Evolutionary conservation across 2,113 vertebrate species (phyloP), one percentile per base, ranked within the genome.

Genomic region (Osmerus mordax): DNA sequence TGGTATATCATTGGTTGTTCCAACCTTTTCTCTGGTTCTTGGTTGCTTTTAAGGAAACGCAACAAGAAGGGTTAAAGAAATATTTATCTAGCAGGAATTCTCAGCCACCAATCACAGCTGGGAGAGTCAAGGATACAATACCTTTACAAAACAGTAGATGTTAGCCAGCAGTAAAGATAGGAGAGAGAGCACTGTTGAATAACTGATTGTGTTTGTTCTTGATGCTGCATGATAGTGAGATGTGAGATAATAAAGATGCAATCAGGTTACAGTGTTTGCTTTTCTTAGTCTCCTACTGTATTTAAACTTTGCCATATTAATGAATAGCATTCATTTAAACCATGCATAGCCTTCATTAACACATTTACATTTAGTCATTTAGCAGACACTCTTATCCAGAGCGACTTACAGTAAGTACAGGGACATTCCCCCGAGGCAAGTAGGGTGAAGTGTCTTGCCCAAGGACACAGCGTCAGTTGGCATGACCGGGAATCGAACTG

Each of bases 241-340:
- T 60, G 18, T 18, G 21, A 60, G 21, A 60, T 23, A 60, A 60
- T 60, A 60, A 60, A 60, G 58, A 11, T 60, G 2, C 9, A 19
- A 9, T 60, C 11, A 4, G 92, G 94, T 84, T 15, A 15, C 9
- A 54, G 53, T 54, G 53, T 56, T 56, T 47, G 41, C 9, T 2
- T 47, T 47, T 9, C 9, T 47, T 11, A 12, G 41, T 47, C 18
- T 60, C 58, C 16, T 12, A 60, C 18, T 60, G 58, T 60, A 8
- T 60, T 60, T 23, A 2, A 21, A 19, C 19, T 4, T 60, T 25
- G 5, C 94, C 93, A 47, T 47, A 47, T 47, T 9, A 11, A 47
- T 47, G 9, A 47, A 47, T 11, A 36, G 32, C 41, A 47, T 47
- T 47, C 9, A 47, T 47, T 47, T 47, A 1, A 47, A 47, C 41